Evolutionary conservation across 1,140 invertebrate species (phyloP).

Genomic region (Caligus rogercresseyi): DNA sequence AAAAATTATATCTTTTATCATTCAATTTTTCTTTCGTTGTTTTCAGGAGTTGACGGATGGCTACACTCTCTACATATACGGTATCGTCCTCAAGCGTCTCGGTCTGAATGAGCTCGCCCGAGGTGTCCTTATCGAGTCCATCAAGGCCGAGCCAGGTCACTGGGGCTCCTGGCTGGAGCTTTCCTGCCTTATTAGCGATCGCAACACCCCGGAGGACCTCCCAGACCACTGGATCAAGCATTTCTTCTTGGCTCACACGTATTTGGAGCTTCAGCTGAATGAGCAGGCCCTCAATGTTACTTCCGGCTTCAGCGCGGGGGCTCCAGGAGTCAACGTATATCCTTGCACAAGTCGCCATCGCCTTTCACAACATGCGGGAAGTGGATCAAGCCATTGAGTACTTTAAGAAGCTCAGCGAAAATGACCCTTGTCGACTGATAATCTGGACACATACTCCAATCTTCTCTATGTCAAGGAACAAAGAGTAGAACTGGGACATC

Average conservation of each 20-base stretch:
- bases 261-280: slow-evolving; percentile 71
- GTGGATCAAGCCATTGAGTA: slow-evolving; percentile 68
- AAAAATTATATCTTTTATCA: neutral
- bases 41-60: slow-evolving; percentile 43
- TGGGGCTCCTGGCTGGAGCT: slow-evolving; percentile 89
- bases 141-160: slow-evolving; percentile 55
- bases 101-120: slow-evolving; percentile 53
- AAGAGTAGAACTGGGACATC: slow-evolving; percentile 70
- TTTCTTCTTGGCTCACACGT: slow-evolving; percentile 76
- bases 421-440: slow-evolving; percentile 78
- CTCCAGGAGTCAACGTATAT: slow-evolving; percentile 75
- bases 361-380: slow-evolving; percentile 82
- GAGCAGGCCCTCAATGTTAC: slow-evolving; percentile 75
- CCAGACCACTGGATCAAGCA: slow-evolving; percentile 76
- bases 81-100: slow-evolving; percentile 70
- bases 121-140: slow-evolving; percentile 55
- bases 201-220: slow-evolving; percentile 32
- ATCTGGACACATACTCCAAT: slow-evolving; percentile 94
- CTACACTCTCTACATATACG: slow-evolving; percentile 74
- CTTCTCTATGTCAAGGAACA: slow-evolving; percentile 83
- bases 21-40: neutral
- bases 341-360: slow-evolving; percentile 70
- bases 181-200: slow-evolving; percentile 61
- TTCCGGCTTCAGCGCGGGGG: slow-evolving; percentile 47
- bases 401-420: slow-evolving; percentile 57